Base-by-base conservation (phyloP, 2,113 vertebrate species). In the Brachyistius frenatus region DNA sequence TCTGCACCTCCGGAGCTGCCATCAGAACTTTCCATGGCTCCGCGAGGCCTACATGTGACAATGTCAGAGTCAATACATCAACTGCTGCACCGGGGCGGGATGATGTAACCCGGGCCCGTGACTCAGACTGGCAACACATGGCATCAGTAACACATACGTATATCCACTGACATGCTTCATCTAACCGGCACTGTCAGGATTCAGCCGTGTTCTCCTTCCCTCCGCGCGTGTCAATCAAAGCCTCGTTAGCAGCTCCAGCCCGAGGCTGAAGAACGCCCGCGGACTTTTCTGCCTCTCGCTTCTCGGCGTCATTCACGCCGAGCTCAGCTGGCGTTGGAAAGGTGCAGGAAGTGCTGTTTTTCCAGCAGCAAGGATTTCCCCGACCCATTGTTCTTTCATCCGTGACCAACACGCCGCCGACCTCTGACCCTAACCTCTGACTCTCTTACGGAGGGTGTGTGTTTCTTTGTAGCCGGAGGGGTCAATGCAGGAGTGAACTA, bases 351-450 rank as follows among this genome's bases (percentile, higher is more conserved):
- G 66, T 2, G 41, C 76, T 14, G 69, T 62, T 76, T 68, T 73
- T 23, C 23, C 76, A 81, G 69, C 71, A 66, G 67, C 63, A 62
- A 86, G 73, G 79, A 73, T 71, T 70, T 80, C 78, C 82, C 82
- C 58, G 14, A 7, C 73, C 23, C 66, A 84, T 84, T 85, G 83
- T 88, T 75, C 41, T 75, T 69, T 73, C 58, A 81, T 54, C 73
- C 52, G 5, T 50, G 54, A 67, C 81, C 72, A 31, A 72, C 74
- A 73, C 68, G 57, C 64, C 7, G 8, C 53, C 72, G 73, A 89
- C 88, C 89, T 80, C 76, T 80, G 65, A 88, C 85, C 74, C 69
- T n/a, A 2, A 88, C 87, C 89, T 90, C 62, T 91, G 80, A 81
- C 86, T 66, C 50, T 53, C 61, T 54, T 76, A 55, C 80, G 76